These are phyloP conservation scores for Drosophila mojavensis DNA, from an alignment of 1,140 invertebrate species.

Conservation along the genomic window DNA sequence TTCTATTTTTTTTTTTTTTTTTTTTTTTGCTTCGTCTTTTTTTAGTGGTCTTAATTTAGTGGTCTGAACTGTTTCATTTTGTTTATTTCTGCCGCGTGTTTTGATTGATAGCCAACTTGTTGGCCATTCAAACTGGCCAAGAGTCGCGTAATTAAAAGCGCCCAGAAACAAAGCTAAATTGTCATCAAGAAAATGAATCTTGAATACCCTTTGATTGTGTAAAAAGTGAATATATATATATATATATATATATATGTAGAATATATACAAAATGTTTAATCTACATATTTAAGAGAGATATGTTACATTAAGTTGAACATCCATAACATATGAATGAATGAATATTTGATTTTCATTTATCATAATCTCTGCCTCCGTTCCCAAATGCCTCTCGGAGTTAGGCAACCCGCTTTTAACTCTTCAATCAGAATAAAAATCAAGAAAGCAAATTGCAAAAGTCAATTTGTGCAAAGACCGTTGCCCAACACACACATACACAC, in stretches of 20 bases:
- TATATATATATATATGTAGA: neutral
- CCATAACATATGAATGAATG: neutral
- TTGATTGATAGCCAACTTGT: constrained; percentile 73
- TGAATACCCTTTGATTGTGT: neutral
- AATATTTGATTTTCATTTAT: neutral
- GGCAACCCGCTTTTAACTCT: neutral
- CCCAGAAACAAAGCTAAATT: constrained; percentile 14
- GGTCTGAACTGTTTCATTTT: constrained; percentile 27
- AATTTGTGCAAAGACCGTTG: constrained; percentile 43
- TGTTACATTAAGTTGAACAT: neutral
- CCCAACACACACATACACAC: constrained; percentile 20
- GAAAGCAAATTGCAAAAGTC: constrained; percentile 76
- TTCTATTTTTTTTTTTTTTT: constrained; percentile 16
- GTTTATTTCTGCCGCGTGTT: constrained; percentile 32
- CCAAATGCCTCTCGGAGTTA: neutral
- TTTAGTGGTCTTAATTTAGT: constrained; percentile 29
- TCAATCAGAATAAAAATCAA: constrained; percentile 31
- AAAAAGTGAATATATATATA: neutral
- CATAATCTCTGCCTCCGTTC: neutral
- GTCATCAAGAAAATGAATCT: neutral
- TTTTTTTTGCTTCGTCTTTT: constrained; percentile 16
- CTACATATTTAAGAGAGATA: too few species aligned
- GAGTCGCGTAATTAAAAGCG: constrained; percentile 67
- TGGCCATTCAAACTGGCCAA: constrained; percentile 73
- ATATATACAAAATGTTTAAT: too few species aligned